These are phyloP conservation scores for Alligator mississippiensis DNA, from an alignment of 2,113 vertebrate genomes.

Conservation along the genomic window DNA sequence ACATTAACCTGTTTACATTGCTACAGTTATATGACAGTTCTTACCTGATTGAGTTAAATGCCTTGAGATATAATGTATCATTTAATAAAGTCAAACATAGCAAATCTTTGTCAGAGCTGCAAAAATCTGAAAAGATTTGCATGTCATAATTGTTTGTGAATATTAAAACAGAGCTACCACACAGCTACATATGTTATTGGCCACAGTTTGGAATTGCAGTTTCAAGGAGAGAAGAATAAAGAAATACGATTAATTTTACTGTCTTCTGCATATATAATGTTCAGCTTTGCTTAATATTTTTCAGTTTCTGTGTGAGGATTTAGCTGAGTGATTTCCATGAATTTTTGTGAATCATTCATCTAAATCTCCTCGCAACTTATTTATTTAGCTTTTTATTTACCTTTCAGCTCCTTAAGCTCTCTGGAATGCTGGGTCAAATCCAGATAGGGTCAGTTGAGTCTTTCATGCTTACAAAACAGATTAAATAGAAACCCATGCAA, in stretches of 20 bases:
- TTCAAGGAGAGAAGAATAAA: not conserved
- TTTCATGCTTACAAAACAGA: not conserved
- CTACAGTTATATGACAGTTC: conserved; percentile 1
- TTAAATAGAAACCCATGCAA: not conserved
- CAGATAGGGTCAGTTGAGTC: not conserved
- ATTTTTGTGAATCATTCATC: conserved; percentile 36
- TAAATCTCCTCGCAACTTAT: conserved; percentile 27
- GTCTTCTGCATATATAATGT: conserved; percentile 29
- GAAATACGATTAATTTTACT: conserved; percentile 18
- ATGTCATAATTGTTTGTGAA: conserved; percentile 20
- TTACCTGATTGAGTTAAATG: conserved; percentile 52
- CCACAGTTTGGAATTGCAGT: not conserved
- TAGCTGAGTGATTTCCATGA: conserved; percentile 39
- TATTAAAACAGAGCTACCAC: not conserved
- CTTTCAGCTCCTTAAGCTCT: not conserved
- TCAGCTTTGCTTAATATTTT: conserved; percentile 62
- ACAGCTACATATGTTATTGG: not conserved
- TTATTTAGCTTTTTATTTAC: conserved; percentile 30
- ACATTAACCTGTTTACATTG: not conserved
- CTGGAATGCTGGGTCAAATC: not conserved
- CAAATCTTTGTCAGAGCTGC: not conserved
- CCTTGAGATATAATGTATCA: conserved; percentile 19
- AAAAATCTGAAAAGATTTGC: conserved; percentile 45
- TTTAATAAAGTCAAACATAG: conserved; percentile 44
- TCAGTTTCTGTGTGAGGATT: conserved; percentile 29